These are phyloP conservation scores for Sciurus carolinensis DNA, from an alignment of 2,797 vertebrate species.

Conservation along the genomic window DNA sequence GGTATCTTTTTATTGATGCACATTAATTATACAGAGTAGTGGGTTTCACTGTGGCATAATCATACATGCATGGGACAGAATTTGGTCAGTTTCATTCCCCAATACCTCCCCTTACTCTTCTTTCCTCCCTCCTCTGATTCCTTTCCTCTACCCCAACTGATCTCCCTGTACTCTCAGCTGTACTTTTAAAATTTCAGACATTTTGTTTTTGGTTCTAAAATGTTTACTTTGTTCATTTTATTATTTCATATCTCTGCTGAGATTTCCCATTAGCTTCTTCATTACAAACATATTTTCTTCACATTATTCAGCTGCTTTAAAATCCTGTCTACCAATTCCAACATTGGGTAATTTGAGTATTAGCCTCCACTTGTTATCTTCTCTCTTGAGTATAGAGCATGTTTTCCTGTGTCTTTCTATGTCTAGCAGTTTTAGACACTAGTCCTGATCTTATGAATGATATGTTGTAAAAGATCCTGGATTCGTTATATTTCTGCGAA, in stretches of 20 bases:
- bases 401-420: not conserved
- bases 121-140: too few relatives aligned
- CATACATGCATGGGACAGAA: too few relatives aligned
- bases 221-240: not conserved
- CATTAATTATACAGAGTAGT: too few relatives aligned
- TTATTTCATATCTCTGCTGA: not conserved
- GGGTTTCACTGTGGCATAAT: too few relatives aligned
- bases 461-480: not conserved
- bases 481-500: slow-evolving; percentile 16
- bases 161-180: not conserved
- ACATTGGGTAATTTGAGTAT: not conserved
- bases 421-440: slow-evolving; percentile 5
- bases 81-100: too few relatives aligned
- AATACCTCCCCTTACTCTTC: too few relatives aligned
- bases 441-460: not conserved
- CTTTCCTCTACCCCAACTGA: too few relatives aligned
- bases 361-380: not conserved
- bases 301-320: not conserved
- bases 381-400: not conserved
- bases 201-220: not conserved
- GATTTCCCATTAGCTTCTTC: not conserved
- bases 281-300: slow-evolving; percentile 15
- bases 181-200: not conserved
- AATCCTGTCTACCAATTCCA: not conserved
- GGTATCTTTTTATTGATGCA: too few relatives aligned